Evolutionary conservation across 2,797 vertebrate species (phyloP), one percentile per base, ranked within the genome.

Genomic region (Pitangus sulphuratus): DNA sequence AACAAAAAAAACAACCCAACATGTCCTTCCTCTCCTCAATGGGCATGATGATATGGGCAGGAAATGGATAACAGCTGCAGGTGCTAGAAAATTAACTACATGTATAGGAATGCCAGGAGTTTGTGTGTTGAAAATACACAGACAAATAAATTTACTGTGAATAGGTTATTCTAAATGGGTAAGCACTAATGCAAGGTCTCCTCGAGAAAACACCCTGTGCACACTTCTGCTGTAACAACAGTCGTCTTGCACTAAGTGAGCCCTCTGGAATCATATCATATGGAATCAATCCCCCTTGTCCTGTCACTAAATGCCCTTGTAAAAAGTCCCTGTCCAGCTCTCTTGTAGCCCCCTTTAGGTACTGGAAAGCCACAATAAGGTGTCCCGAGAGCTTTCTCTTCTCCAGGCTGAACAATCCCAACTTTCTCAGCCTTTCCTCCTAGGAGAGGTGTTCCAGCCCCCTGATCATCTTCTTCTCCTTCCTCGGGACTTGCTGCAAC

Each of bases 61-160:
- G 96, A 97, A 96, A 96, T 50, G 74, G 85, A 88, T 95, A 91
- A 93, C 79, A 93, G 94, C 80, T 95, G 91, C 96, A 95, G 96
- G 93, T 97, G 94, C 85, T 79, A 72, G 77, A 82, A 90, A 91
- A 62, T 69, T 8, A 89, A 14, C 79, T 44, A 22, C 39, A 18
- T n/a, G 50, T 57, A 70, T 83, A 68, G 90, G 85, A 95, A 94
- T 15, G 87, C 17, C 78, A 84, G 80, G 87, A 87, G 62, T 53
- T 61, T 35, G 51, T 17, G 70, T 62, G 26, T 57, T 84, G 83
- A 93, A 89, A 96, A 90, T 64, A 94, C 26, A 26, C 0, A 25
- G 51, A 58, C 77, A 80, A 74, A 66, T 60, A 85, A 66, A 44
- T 50, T 60, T 74, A 70, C 51, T 89, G 40, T 33, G n/a, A 80